Conservation (phyloP, 2,113 vertebrate genomes). For the Psammodynastes pulverulentus region DNA sequence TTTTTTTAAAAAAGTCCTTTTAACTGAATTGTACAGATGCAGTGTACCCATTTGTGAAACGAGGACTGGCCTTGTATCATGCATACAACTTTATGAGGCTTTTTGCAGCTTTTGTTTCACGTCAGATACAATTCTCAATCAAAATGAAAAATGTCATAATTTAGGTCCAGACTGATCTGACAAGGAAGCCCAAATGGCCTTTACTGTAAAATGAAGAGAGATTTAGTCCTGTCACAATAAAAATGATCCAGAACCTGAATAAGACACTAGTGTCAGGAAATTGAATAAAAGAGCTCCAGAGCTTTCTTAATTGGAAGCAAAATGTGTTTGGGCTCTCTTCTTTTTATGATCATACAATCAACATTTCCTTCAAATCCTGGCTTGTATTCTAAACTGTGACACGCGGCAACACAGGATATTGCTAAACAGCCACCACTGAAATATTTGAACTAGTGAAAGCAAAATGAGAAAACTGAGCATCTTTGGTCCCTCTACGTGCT, state of each 20-base stretch:
- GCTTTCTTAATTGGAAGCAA: neutral
- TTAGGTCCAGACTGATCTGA: constrained; percentile 35
- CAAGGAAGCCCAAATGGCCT: constrained; percentile 33
- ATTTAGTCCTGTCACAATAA: constrained; percentile 32
- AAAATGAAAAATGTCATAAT: constrained; percentile 53
- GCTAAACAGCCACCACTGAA: neutral
- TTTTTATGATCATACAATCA: neutral
- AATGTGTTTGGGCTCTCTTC: neutral
- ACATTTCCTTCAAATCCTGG: neutral
- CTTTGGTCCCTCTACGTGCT: neutral
- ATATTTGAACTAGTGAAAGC: neutral
- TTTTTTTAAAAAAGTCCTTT: neutral
- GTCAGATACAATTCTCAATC: constrained; percentile 58
- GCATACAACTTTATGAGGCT: neutral
- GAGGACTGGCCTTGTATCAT: neutral
- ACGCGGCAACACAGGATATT: neutral
- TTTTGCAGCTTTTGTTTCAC: constrained; percentile 14
- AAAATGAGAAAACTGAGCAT: neutral
- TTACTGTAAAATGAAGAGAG: constrained; percentile 13
- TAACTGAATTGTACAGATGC: neutral
- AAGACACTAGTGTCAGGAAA: constrained; percentile 43
- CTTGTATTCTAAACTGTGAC: neutral
- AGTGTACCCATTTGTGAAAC: constrained; percentile 10
- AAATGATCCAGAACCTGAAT: constrained; percentile 29
- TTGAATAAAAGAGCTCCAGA: constrained; percentile 25